Conservation (phyloP, 2,888 invertebrate genomes). For the Automeris io region DNA sequence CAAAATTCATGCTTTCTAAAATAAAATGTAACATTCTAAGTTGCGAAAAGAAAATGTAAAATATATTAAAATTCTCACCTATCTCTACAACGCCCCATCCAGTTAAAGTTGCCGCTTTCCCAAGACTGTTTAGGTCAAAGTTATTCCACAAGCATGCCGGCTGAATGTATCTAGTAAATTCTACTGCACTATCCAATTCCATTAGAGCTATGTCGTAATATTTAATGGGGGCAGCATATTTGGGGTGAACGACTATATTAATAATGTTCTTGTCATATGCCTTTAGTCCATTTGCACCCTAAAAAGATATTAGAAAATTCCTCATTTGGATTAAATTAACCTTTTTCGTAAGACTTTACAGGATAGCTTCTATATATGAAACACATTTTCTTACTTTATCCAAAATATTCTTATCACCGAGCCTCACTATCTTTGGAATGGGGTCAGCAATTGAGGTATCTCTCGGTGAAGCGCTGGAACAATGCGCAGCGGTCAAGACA, state of each 20-base stretch:
- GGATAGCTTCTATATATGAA: not conserved
- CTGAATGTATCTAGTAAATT: constrained; percentile 26
- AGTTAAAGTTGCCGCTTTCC: constrained; percentile 30
- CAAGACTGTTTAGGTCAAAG: constrained; percentile 22
- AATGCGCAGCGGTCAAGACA: constrained; percentile 84
- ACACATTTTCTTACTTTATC: constrained; percentile 21
- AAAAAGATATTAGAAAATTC: not conserved
- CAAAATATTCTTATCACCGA: constrained; percentile 42
- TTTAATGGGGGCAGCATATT: constrained; percentile 37
- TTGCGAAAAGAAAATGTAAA: not conserved
- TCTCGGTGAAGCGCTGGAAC: constrained; percentile 40
- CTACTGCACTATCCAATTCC: constrained; percentile 28
- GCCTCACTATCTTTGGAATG: constrained; percentile 40
- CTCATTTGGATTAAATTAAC: not conserved
- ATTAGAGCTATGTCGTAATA: constrained; percentile 53
- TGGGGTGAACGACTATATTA: constrained; percentile 37
- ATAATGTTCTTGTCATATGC: constrained; percentile 31
- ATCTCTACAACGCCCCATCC: constrained; percentile 50
- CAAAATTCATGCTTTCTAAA: not conserved
- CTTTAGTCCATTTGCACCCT: constrained; percentile 15
- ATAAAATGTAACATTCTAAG: not conserved
- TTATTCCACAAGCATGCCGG: constrained; percentile 49
- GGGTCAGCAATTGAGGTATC: constrained; percentile 31
- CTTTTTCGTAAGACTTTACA: not conserved
- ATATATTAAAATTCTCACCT: constrained; percentile 21